A percentile compares a stretch with the other conserved stretches of the same genome.
Evolutionary conservation across 2,888 invertebrate genomes (phyloP).

Genomic region (Cheilosia vulpina): DNA sequence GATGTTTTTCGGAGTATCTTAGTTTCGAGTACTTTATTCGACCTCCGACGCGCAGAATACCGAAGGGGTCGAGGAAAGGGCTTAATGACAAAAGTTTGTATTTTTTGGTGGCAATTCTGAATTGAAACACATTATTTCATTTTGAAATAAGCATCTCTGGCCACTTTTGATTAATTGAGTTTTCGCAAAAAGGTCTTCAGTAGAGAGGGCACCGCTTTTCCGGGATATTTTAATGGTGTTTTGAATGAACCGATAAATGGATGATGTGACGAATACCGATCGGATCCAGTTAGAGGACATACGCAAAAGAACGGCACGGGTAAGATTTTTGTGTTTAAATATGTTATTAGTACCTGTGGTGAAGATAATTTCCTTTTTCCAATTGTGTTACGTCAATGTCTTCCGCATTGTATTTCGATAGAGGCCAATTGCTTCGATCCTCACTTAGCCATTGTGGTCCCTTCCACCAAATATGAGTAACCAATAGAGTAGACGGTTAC

Average conservation of each 20-base stretch:
- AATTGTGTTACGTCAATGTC: slow-evolving; percentile 1
- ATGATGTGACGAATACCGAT: slow-evolving; percentile 8
- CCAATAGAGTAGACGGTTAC: slow-evolving; percentile 1
- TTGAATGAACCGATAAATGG: too few relatives aligned
- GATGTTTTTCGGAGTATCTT: slow-evolving; percentile 32
- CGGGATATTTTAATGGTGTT: not conserved
- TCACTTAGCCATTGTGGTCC: slow-evolving; percentile 27
- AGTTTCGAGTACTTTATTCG: not conserved
- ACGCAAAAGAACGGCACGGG: not conserved
- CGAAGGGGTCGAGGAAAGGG: not conserved
- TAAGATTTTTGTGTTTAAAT: not conserved
- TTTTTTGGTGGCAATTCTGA: not conserved
- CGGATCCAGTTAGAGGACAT: not conserved
- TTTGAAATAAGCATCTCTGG: not conserved
- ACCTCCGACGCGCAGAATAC: too few relatives aligned
- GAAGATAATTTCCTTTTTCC: slow-evolving; percentile 8
- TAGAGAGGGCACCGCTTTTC: not conserved
- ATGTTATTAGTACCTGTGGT: slow-evolving; percentile 5
- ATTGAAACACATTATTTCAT: not conserved
- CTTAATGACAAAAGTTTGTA: not conserved
- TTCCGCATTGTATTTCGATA: not conserved
- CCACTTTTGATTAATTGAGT: not conserved
- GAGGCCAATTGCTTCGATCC: slow-evolving; percentile 22
- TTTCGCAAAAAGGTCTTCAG: not conserved
- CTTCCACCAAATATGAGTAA: slow-evolving; percentile 25